Percentiles rank a stretch among this genome's conserved stretches.
Evolutionary conservation across 2,888 invertebrate species (phyloP).

Genomic region (Himalopsyche japonica): DNA sequence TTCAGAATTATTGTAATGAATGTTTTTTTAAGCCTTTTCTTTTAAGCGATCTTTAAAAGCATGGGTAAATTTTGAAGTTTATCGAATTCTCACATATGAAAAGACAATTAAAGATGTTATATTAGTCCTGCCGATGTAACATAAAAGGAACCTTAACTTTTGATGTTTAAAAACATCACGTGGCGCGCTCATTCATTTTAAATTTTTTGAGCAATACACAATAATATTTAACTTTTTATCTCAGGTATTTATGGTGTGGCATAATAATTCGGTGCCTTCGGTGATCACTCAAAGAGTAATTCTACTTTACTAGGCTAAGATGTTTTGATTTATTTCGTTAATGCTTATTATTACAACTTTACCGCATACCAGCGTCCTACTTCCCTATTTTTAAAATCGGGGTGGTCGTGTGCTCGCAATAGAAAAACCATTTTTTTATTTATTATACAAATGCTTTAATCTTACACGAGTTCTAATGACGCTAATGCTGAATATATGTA

Average conservation of each 20-base stretch:
- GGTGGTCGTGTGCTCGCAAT: background rate
- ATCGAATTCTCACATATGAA: background rate
- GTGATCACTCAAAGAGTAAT: constrained; percentile 22
- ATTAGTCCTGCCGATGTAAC: constrained; percentile 5
- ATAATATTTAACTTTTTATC: background rate
- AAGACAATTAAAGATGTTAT: background rate
- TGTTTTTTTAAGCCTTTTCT: background rate
- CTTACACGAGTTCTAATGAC: background rate
- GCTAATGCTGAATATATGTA: background rate
- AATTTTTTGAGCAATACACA: background rate
- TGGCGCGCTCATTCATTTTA: background rate
- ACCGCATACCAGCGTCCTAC: background rate
- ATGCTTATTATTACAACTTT: background rate
- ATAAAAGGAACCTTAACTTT: background rate
- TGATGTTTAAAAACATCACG: background rate
- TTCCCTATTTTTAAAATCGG: background rate
- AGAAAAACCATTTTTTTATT: background rate
- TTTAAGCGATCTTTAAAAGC: background rate
- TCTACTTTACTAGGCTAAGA: constrained; percentile 17
- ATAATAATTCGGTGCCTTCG: constrained; percentile 15
- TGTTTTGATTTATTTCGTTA: constrained; percentile 22
- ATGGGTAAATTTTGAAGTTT: background rate
- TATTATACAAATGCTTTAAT: background rate
- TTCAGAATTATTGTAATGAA: background rate
- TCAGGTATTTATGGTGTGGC: background rate